Evolutionary conservation across 2,888 invertebrate genomes (phyloP).

Genomic region (Lasiommata megera): DNA sequence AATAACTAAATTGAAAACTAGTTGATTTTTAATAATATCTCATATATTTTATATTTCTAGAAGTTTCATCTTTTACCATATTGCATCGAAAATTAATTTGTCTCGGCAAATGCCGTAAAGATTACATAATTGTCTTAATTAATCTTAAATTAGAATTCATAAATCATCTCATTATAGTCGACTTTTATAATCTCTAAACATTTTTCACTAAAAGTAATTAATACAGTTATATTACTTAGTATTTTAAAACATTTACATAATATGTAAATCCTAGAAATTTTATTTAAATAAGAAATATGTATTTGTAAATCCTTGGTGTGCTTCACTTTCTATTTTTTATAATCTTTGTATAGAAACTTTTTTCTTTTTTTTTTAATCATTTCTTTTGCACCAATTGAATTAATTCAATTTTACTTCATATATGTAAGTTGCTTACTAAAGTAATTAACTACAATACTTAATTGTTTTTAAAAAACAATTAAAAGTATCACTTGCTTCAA

Average conservation of each 20-base stretch:
- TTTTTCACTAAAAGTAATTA: background rate
- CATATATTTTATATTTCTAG: no score
- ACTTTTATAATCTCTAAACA: slow-evolving; percentile 1
- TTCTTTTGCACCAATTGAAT: no score
- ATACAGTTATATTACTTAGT: background rate
- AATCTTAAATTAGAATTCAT: background rate
- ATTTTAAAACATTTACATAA: background rate
- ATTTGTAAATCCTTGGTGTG: background rate
- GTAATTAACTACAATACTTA: no score
- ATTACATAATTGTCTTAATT: slow-evolving; percentile 2
- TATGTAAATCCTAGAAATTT: background rate
- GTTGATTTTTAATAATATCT: no score
- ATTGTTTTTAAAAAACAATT: no score
- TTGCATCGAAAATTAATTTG: background rate
- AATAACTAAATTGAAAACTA: no score
- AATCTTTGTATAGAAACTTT: no score
- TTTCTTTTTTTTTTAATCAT: no score
- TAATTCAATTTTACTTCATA: no score
- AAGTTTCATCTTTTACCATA: background rate
- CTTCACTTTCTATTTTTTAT: background rate
- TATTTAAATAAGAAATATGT: background rate
- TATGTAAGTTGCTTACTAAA: no score
- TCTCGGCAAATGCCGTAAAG: background rate
- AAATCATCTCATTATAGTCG: background rate
- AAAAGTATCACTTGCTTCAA: no score